A percentile compares a stretch with the other conserved stretches of the same genome.
These are phyloP conservation scores for Cenopis cana DNA, from an alignment of 2,888 invertebrate genomes.

Conservation along the genomic window DNA sequence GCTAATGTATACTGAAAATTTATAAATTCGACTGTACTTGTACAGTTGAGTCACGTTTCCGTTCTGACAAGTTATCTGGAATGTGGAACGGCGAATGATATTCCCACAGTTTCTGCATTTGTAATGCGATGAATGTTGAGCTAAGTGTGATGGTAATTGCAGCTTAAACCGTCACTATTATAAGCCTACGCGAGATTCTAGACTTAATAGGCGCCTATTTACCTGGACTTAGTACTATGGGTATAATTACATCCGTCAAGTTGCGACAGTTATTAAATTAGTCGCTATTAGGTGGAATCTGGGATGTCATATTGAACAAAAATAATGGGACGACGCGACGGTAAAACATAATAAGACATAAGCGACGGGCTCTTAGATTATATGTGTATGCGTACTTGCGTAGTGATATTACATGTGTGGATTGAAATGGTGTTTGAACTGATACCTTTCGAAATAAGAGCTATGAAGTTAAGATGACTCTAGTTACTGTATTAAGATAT, in stretches of 20 bases:
- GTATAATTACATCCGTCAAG: conserved; percentile 32
- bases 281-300: not conserved
- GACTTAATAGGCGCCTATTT: conserved; percentile 40
- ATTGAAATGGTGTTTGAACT: not conserved
- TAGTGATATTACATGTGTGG: not conserved
- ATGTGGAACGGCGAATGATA: conserved; percentile 70
- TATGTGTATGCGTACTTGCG: not conserved
- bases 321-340: not conserved
- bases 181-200: conserved; percentile 38
- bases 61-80: conserved; percentile 75
- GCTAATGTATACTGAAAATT: conserved; percentile 26
- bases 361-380: not conserved
- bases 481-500: conserved; percentile 35
- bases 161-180: conserved; percentile 37
- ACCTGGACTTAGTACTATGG: conserved; percentile 33
- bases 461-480: conserved; percentile 26
- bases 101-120: conserved; percentile 66
- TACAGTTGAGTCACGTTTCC: conserved; percentile 74
- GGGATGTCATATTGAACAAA: conserved; percentile 13
- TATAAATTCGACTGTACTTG: conserved; percentile 55
- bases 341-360: not conserved
- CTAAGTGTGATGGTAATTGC: conserved; percentile 43
- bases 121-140: conserved; percentile 54
- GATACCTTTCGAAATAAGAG: conserved; percentile 18
- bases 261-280: conserved; percentile 24